Evolutionary conservation across 2,797 vertebrate species (phyloP).

Genomic region (Mus spretus): DNA sequence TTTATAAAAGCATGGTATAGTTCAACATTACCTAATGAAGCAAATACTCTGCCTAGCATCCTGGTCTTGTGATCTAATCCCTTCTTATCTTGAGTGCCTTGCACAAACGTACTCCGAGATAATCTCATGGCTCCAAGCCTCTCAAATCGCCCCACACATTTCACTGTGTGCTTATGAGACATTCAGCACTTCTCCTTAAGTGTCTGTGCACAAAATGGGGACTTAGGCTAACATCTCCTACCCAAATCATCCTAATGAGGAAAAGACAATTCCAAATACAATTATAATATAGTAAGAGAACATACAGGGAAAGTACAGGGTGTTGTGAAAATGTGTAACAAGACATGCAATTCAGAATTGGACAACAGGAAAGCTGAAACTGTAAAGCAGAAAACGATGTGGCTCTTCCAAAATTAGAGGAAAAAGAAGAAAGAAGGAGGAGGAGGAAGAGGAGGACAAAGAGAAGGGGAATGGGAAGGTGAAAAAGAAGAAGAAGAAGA

Average conservation of each 20-base stretch:
- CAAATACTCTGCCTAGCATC: background rate
- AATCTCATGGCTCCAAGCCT: background rate
- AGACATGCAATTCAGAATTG: background rate
- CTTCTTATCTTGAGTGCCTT: background rate
- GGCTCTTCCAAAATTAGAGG: background rate
- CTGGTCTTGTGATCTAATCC: background rate
- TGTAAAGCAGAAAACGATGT: background rate
- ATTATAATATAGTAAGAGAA: background rate
- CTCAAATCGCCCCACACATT: background rate
- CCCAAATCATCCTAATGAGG: too few species aligned
- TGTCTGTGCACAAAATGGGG: background rate
- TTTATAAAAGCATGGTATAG: background rate
- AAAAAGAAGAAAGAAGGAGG: background rate
- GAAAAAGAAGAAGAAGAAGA: too few species aligned
- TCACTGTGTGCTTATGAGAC: background rate
- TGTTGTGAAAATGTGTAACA: background rate
- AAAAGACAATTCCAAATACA: background rate
- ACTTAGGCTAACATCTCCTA: background rate
- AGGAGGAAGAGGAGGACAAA: too few species aligned
- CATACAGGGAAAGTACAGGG: too few species aligned
- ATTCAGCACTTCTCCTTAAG: background rate
- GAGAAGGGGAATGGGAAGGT: too few species aligned
- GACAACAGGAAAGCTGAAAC: background rate
- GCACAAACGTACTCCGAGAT: background rate
- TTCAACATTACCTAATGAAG: conserved; percentile 33